Percentiles rank a stretch among this genome's conserved stretches.
Evolutionary conservation across 2,888 invertebrate species (phyloP).

Genomic region (Aleiodes testaceus): DNA sequence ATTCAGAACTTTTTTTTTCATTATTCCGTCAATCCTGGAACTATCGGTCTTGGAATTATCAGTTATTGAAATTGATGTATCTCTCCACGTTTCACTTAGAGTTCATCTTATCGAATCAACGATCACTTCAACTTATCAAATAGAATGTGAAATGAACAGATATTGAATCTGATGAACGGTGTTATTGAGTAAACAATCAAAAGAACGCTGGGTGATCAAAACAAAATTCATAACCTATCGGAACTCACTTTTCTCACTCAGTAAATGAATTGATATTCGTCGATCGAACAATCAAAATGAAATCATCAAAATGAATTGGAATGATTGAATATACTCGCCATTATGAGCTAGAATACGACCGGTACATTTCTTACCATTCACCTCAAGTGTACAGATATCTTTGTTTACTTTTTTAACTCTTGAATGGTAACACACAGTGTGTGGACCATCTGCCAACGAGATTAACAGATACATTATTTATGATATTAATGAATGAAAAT

Average conservation of each 20-base stretch:
- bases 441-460: neutral
- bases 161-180: no score
- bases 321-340: neutral
- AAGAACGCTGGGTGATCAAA: no score
- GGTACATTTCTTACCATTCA: neutral
- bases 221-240: no score
- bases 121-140: no score
- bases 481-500: neutral
- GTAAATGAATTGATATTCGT: no score
- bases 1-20: neutral
- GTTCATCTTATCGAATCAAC: no score
- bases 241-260: no score
- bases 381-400: neutral
- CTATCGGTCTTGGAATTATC: neutral
- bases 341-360: slow-evolving; percentile 5
- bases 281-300: no score
- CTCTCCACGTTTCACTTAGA: no score
- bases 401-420: slow-evolving; percentile 1
- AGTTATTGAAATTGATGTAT: neutral
- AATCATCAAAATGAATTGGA: neutral
- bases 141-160: no score
- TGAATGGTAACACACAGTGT: neutral
- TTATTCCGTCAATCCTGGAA: neutral
- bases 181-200: no score
- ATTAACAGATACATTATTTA: neutral